Evolutionary conservation across 1,140 invertebrate genomes (phyloP), one percentile per base, ranked within the genome.

Genomic region (Papilio aristodemus): DNA sequence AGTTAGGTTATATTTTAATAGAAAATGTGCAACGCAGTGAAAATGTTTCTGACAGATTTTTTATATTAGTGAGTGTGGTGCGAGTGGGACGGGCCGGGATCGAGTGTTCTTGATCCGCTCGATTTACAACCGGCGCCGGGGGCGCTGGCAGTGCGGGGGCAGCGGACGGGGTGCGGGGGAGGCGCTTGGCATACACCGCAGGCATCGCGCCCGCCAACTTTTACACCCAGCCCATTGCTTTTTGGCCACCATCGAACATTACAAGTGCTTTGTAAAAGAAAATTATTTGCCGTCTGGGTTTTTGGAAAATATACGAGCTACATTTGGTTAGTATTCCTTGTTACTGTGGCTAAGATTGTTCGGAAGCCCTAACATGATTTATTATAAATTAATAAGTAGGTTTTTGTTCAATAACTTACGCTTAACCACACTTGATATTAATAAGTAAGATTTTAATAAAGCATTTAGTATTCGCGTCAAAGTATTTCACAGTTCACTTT

Each of bases 21-120:
- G n/a, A n/a, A n/a, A n/a, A n/a, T n/a, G n/a, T n/a, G n/a, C n/a
- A 50, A 50, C 2, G 6, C 17, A 8, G 43, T 14, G 14, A 13
- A 50, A 50, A 50, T 50, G 8, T 19, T n/a, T 50, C 17, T 17
- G n/a, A 17, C 43, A 50, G 0, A 32, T 27, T 7, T 11, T 27
- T 57, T 13, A 17, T 38, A 38, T 32, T 14, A n/a, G 7, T 3
- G 7, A 38, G 9, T 50, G 9, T 17, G 3, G 19, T 11, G 19
- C 10, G 19, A 25, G 14, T 17, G n/a, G 14, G 17, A 36, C 32
- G 9, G 1, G 59, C 9, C 59, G 3, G 36, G 1, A 59, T 41
- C 9, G 2, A 41, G 38, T 54, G 22, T 58, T 58, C 54, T 36
- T 62, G 59, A 62, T 37, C 27, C 32, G 32, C 36, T 62, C 59